These are phyloP conservation scores for Agelaius phoeniceus DNA, from an alignment of 2,113 vertebrate genomes.

Conservation along the genomic window DNA sequence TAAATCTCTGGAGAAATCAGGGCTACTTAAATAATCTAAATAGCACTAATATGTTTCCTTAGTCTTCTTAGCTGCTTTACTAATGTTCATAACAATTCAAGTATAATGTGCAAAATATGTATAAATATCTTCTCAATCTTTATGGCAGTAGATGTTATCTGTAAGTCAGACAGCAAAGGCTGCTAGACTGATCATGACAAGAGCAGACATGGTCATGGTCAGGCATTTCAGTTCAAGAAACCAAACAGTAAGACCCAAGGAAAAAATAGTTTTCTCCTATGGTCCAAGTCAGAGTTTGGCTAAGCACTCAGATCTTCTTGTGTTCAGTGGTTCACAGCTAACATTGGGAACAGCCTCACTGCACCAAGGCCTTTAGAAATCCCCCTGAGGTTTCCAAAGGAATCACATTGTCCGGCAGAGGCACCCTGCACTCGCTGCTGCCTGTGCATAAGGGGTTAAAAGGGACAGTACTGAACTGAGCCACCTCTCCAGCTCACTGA, in stretches of 20 bases:
- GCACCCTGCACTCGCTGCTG: accelerated
- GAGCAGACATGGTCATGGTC: neutral
- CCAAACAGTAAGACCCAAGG: neutral
- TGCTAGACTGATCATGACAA: neutral
- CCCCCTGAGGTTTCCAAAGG: neutral
- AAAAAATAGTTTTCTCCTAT: neutral
- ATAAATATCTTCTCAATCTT: neutral
- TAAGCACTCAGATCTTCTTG: neutral
- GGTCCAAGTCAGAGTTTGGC: neutral
- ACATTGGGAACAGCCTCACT: neutral
- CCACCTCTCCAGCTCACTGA: neutral
- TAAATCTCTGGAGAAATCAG: conserved; percentile 15
- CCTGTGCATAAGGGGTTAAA: accelerated
- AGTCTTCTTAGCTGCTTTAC: neutral
- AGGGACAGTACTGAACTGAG: neutral
- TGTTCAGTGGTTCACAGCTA: neutral
- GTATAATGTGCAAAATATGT: neutral
- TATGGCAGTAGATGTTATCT: neutral
- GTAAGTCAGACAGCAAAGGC: neutral
- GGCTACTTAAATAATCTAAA: conserved; percentile 24
- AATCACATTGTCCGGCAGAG: neutral
- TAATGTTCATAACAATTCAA: neutral
- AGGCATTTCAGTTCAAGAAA: neutral
- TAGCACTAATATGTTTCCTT: conserved; percentile 12
- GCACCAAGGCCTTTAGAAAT: neutral